Conservation (phyloP, 2,797 vertebrate genomes). For the Cuculus canorus region DNA sequence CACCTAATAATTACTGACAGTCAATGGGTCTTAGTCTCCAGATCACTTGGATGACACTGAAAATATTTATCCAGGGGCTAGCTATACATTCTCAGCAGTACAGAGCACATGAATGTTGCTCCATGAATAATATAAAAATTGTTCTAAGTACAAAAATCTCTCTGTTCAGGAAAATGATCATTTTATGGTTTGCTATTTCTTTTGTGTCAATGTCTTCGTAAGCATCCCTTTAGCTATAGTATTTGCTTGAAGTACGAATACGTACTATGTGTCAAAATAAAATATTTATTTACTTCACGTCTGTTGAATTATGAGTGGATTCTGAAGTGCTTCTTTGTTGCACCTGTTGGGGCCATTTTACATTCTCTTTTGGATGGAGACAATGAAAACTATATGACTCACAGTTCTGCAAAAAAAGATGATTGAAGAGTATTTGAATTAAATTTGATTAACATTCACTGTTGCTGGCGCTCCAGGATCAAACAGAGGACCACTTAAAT, state of each 20-base stretch:
- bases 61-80: constrained; percentile 14
- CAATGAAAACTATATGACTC: neutral
- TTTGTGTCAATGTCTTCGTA: constrained; percentile 2
- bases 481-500: neutral
- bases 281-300: constrained; percentile 54
- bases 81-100: neutral
- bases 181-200: constrained; percentile 27
- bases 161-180: neutral
- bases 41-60: neutral
- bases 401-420: neutral
- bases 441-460: neutral
- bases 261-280: constrained; percentile 53
- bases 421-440: neutral
- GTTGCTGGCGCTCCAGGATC: neutral
- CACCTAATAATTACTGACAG: neutral
- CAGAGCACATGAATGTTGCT: neutral
- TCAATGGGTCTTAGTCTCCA: neutral
- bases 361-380: neutral
- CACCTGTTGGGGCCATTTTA: constrained; percentile 32
- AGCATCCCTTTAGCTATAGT: constrained; percentile 34
- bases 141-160: neutral
- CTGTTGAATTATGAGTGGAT: constrained; percentile 17
- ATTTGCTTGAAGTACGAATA: constrained; percentile 28
- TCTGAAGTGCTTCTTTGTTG: constrained; percentile 1
- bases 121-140: neutral